Evolutionary conservation across 2,888 invertebrate species (phyloP), one percentile per base, ranked within the genome.

Genomic region (Colostygia pectinataria): DNA sequence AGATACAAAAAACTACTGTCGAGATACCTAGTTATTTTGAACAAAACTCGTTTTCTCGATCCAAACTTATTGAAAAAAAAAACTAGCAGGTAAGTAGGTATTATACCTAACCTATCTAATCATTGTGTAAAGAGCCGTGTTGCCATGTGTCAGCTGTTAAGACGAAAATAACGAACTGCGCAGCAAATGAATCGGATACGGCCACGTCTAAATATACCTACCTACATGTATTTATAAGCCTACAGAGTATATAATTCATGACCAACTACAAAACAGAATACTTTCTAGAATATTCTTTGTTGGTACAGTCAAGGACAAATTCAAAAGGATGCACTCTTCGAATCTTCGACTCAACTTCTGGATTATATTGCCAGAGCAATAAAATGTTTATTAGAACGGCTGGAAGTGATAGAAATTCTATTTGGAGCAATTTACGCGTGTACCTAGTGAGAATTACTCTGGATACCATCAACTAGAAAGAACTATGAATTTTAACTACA

Each of bases 131-230:
- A 64, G 53, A 60, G 65, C 63, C 64, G 62, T 68, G 73, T 74
- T 73, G 71, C 80, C 73, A 74, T 77, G 75, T 82, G 80, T 75
- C 80, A 76, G 80, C 73, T 77, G 76, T 74, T 80, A 66, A 59
- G 62, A 74, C 76, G 63, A 69, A 79, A 81, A 78, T 77, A 77
- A 70, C 77, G 63, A 70, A 80, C 80, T 83, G 77, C 83, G 83
- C 77, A 83, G 75, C 66, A 68, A 62, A 65, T 67, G 57, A 61
- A 55, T 55, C 53, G 41, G 59, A 64, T 63, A 61, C 65, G 59
- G 14, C 55, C 57, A 20, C 53, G 29, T 56, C 66, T 70, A 71
- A 68, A 68, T 66, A 68, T 72, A 68, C 54, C 37, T 55, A 54
- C 51, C 50, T 52, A 4, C 2, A 3, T 18, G 18, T 20, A 49